These are phyloP conservation scores for Drosophila falleni DNA, from an alignment of 2,888 invertebrate species.

Conservation along the genomic window DNA sequence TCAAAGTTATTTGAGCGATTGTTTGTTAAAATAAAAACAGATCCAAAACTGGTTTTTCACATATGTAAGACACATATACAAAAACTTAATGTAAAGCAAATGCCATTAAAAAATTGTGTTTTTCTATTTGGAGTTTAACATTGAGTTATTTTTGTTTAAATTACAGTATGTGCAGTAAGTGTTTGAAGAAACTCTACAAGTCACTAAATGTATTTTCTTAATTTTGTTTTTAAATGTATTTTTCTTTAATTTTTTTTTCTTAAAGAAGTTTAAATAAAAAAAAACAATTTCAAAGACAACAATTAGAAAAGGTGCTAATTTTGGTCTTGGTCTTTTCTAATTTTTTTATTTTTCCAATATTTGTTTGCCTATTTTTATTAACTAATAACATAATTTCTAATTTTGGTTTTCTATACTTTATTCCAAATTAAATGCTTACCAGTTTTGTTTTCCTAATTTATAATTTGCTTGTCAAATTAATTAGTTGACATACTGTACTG, in stretches of 20 bases:
- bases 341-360: too few relatives aligned
- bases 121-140: constrained; percentile 55
- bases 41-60: constrained; percentile 55
- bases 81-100: constrained; percentile 16
- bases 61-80: not conserved
- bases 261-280: too few relatives aligned
- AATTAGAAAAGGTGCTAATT: too few relatives aligned
- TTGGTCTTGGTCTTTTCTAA: too few relatives aligned
- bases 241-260: too few relatives aligned
- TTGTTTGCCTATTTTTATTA: too few relatives aligned
- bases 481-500: constrained; percentile 1
- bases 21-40: constrained; percentile 31
- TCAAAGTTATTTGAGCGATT: constrained; percentile 39
- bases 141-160: constrained; percentile 22
- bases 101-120: constrained; percentile 16
- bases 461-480: not conserved
- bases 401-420: too few relatives aligned
- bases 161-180: not conserved
- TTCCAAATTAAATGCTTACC: too few relatives aligned
- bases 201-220: not conserved
- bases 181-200: not conserved
- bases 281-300: too few relatives aligned
- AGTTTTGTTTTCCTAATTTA: not conserved
- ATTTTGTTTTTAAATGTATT: too few relatives aligned
- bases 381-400: too few relatives aligned